Percentiles rank a stretch among this genome's conserved stretches.
phyloP scores from a whole-genome alignment of 2,888 invertebrate species.

The Julus scanicus region DNA sequence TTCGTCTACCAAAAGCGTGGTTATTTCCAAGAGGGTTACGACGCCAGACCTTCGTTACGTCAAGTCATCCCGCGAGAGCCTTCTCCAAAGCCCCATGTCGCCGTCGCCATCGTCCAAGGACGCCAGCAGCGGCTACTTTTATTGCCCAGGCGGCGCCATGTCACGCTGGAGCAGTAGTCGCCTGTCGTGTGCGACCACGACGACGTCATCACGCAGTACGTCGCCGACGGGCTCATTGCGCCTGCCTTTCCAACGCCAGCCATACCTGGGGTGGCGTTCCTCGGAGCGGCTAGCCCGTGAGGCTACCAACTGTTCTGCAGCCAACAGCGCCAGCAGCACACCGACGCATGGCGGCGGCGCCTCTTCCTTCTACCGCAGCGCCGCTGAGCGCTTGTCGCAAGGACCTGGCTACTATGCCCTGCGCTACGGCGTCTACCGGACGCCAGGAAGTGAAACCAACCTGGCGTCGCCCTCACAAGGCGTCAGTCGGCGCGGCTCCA shows the following conservation, averaged over 20 bases:
- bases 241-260: constrained; percentile 73
- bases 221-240: constrained; percentile 58
- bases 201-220: constrained; percentile 67
- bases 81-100: constrained; percentile 61
- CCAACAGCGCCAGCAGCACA: constrained; percentile 64
- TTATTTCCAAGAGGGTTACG: constrained; percentile 58
- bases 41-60: constrained; percentile 59
- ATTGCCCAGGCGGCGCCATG: constrained; percentile 50
- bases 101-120: constrained; percentile 55
- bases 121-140: constrained; percentile 68
- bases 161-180: constrained; percentile 70
- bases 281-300: constrained; percentile 75
- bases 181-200: constrained; percentile 72
- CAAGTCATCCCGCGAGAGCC: constrained; percentile 61
- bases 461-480: background rate
- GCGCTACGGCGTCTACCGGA: constrained; percentile 50
- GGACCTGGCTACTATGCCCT: constrained; percentile 58
- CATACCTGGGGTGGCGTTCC: constrained; percentile 88
- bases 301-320: constrained; percentile 64
- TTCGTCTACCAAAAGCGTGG: constrained; percentile 61
- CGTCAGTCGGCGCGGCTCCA: constrained; percentile 72
- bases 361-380: constrained; percentile 72
- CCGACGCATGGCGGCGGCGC: constrained; percentile 67
- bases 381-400: constrained; percentile 69
- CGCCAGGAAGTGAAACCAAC: constrained; percentile 46